These are phyloP conservation scores for Clunio marinus DNA, from an alignment of 2,888 invertebrate genomes.

Conservation along the genomic window DNA sequence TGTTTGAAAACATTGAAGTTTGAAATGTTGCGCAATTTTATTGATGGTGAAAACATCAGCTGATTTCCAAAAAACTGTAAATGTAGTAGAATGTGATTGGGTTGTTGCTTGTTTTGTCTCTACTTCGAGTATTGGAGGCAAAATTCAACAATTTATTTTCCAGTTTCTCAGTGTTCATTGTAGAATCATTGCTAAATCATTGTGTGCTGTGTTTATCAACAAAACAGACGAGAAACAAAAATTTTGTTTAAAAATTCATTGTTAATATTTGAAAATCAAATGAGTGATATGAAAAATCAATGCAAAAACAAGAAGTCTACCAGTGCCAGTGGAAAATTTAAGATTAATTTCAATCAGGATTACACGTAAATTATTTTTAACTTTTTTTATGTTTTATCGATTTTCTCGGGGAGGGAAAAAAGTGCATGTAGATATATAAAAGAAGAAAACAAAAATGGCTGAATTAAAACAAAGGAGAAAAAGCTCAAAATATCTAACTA, in stretches of 20 bases:
- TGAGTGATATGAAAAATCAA: slow-evolving; percentile 36
- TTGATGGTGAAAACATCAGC: no score
- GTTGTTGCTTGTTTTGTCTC: no score
- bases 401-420: slow-evolving; percentile 13
- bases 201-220: slow-evolving; percentile 22
- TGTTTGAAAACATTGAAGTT: no score
- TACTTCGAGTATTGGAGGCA: no score
- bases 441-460: slow-evolving; percentile 28
- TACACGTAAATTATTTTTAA: slow-evolving; percentile 27
- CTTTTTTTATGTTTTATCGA: slow-evolving; percentile 15
- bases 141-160: slow-evolving; percentile 25
- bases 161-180: slow-evolving; percentile 17
- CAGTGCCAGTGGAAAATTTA: slow-evolving; percentile 39
- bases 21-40: no score
- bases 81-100: no score
- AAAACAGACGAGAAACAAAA: slow-evolving; percentile 9
- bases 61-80: no score
- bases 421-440: slow-evolving; percentile 12
- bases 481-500: background rate
- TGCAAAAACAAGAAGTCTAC: slow-evolving; percentile 25
- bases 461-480: slow-evolving; percentile 15
- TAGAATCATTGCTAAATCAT: slow-evolving; percentile 16
- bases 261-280: slow-evolving; percentile 6
- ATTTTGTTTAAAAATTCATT: slow-evolving; percentile 10
- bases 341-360: slow-evolving; percentile 36